These are phyloP conservation scores for Trichonephila clavipes DNA, from an alignment of 1,140 invertebrate species.

Conservation along the genomic window DNA sequence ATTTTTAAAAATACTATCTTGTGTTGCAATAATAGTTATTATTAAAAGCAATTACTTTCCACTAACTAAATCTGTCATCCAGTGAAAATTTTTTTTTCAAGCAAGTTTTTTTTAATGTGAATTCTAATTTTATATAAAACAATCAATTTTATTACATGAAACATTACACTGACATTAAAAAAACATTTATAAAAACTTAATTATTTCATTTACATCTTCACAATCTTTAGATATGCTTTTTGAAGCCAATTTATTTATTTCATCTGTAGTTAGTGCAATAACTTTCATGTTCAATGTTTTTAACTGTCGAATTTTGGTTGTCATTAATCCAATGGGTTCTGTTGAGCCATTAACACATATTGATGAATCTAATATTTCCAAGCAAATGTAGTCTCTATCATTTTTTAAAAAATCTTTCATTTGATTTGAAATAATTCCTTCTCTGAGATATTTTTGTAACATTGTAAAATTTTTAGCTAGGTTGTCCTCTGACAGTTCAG, in stretches of 20 bases:
- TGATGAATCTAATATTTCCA: conserved; percentile 69
- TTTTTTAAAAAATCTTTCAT: not conserved
- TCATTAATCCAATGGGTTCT: conserved; percentile 55
- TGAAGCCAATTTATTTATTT: conserved; percentile 35
- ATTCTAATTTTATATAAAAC: not conserved
- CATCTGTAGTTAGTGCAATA: conserved; percentile 43
- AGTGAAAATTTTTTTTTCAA: too few relatives aligned
- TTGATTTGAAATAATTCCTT: conserved; percentile 55
- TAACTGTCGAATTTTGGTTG: conserved; percentile 69
- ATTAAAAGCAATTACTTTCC: too few relatives aligned
- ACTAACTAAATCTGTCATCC: too few relatives aligned
- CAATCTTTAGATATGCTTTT: not conserved
- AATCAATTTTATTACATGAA: not conserved
- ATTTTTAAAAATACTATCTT: too few relatives aligned
- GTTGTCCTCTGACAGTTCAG: not conserved
- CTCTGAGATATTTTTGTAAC: not conserved
- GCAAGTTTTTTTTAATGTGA: too few relatives aligned
- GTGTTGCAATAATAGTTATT: too few relatives aligned
- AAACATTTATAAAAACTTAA: not conserved
- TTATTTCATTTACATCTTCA: conserved; percentile 27
- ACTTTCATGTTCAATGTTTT: conserved; percentile 49
- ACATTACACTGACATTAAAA: not conserved
- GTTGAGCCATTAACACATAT: not conserved
- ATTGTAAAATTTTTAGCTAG: not conserved
- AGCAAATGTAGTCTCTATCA: conserved; percentile 31